Evolutionary conservation across 2,113 vertebrate genomes (phyloP).

Genomic region (Montifringilla adamsi): DNA sequence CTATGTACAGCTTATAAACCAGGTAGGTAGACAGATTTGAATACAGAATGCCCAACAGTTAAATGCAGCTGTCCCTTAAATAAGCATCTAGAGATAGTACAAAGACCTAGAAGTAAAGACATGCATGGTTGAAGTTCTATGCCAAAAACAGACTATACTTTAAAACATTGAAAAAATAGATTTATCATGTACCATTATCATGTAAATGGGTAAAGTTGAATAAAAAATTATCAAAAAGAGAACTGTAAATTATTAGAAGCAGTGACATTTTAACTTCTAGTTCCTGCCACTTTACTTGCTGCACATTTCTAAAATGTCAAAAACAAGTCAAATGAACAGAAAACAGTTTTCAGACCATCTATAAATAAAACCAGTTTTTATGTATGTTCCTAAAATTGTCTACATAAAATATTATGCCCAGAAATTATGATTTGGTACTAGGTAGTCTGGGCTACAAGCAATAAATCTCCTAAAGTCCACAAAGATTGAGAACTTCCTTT

Average conservation of each 20-base stretch:
- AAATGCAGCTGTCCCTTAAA: not conserved
- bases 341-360: not conserved
- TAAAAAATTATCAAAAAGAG: not conserved
- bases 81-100: not conserved
- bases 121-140: not conserved
- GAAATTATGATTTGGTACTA: not conserved
- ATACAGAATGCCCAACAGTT: not conserved
- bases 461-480: not conserved
- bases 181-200: not conserved
- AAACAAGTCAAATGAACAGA: not conserved
- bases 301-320: not conserved
- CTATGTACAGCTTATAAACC: not conserved
- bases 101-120: not conserved
- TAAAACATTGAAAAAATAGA: not conserved
- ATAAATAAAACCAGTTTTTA: not conserved
- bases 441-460: not conserved
- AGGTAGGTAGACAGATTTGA: not conserved
- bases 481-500: constrained; percentile 30
- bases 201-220: not conserved
- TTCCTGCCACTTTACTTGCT: not conserved
- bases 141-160: not conserved
- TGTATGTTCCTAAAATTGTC: not conserved
- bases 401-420: not conserved
- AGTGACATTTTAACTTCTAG: not conserved
- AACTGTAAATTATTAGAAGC: not conserved